Percentiles rank a stretch among this genome's conserved stretches.
These are phyloP conservation scores for Calephelis nemesis DNA, from an alignment of 1,140 invertebrate species.

Conservation along the genomic window DNA sequence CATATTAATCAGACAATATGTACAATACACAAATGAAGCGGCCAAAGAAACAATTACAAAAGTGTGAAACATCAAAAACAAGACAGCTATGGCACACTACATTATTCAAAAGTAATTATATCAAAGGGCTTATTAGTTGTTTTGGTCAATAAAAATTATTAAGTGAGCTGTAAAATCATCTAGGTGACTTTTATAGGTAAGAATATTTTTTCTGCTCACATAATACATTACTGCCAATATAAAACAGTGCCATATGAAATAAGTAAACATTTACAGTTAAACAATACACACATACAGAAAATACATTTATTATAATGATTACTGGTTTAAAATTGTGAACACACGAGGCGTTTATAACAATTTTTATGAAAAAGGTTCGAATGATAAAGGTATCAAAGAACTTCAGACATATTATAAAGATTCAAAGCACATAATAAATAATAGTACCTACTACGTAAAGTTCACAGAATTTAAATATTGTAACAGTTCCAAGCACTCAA, in stretches of 20 bases:
- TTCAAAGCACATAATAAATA: too few species aligned
- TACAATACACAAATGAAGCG: constrained; percentile 27
- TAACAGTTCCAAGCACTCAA: too few species aligned
- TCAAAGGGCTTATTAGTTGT: too few species aligned
- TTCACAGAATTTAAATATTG: too few species aligned
- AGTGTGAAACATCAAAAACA: constrained; percentile 1
- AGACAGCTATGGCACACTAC: constrained; percentile 1
- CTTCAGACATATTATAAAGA: too few species aligned
- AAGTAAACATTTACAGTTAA: constrained; percentile 1
- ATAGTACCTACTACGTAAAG: too few species aligned
- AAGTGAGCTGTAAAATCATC: too few species aligned
- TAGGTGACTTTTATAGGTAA: too few species aligned
- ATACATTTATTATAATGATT: constrained; percentile 1
- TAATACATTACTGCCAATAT: too few species aligned
- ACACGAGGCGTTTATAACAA: constrained; percentile 12
- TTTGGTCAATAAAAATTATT: too few species aligned
- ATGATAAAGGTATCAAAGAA: neutral
- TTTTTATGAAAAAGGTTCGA: neutral
- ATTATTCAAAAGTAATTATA: constrained; percentile 4
- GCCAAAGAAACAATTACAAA: constrained; percentile 19
- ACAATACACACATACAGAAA: neutral
- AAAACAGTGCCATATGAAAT: neutral
- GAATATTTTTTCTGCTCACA: too few species aligned
- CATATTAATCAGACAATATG: too few species aligned
- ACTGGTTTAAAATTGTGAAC: constrained; percentile 2